A percentile compares a stretch with the other conserved stretches of the same genome.
These are phyloP conservation scores for Drosophila planitibia DNA, from an alignment of 2,888 invertebrate species.

Conservation along the genomic window DNA sequence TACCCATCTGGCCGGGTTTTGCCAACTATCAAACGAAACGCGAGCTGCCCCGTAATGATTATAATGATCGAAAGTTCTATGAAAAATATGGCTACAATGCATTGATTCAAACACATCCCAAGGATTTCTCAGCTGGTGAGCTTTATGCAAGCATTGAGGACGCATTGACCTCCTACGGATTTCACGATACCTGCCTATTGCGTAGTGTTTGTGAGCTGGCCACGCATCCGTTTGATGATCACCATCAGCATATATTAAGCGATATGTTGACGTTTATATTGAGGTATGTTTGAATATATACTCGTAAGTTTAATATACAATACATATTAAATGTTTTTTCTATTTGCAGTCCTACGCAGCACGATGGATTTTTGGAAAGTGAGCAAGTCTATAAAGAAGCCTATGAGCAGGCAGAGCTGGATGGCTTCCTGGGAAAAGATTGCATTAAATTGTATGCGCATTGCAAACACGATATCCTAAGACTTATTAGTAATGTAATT, in stretches of 20 bases:
- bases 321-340: neutral
- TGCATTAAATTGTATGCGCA: conserved; percentile 75
- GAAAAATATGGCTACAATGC: conserved; percentile 60
- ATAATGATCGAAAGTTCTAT: conserved; percentile 40
- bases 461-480: conserved; percentile 74
- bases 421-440: conserved; percentile 75
- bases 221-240: conserved; percentile 87
- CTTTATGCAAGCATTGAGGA: conserved; percentile 83
- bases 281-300: conserved; percentile 86
- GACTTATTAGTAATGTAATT: conserved; percentile 64
- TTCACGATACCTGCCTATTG: conserved; percentile 89
- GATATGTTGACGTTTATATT: conserved; percentile 89
- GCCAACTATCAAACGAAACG: conserved; percentile 63
- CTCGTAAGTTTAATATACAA: fast-evolving
- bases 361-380: conserved; percentile 87
- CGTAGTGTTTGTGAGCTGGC: conserved; percentile 89
- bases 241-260: conserved; percentile 87
- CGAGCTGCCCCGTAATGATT: conserved; percentile 22
- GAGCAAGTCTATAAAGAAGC: conserved; percentile 85
- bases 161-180: conserved; percentile 82
- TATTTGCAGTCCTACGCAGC: conserved; percentile 86
- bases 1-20: conserved; percentile 83
- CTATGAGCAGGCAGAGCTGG: conserved; percentile 82
- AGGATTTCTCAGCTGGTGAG: conserved; percentile 84
- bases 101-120: conserved; percentile 69